Evolutionary conservation across 2,113 vertebrate genomes (phyloP).

Genomic region (human): DNA sequence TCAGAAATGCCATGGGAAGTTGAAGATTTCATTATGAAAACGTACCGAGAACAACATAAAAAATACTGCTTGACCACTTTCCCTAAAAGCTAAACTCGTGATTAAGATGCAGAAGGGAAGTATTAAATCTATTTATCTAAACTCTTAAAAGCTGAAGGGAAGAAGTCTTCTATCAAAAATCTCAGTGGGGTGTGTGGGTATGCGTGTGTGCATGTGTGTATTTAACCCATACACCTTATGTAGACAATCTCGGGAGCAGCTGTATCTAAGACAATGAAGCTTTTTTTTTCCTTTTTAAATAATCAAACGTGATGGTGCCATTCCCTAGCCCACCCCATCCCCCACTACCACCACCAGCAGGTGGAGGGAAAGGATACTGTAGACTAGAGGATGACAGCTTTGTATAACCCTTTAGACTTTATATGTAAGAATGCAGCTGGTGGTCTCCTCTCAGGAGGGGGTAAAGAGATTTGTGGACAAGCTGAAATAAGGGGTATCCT

Average conservation of each 20-base stretch:
- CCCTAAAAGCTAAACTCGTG: conserved; percentile 26
- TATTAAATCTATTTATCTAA: not conserved
- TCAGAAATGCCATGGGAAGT: conserved; percentile 7
- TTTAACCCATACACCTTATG: not conserved
- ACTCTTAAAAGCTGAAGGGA: not conserved
- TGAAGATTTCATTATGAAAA: conserved; percentile 16
- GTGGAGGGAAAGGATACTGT: conserved; percentile 64
- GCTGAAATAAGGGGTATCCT: conserved; percentile 44
- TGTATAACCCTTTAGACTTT: conserved; percentile 45
- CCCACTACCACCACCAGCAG: conserved; percentile 54
- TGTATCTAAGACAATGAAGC: conserved; percentile 27
- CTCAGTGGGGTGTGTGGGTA: not conserved
- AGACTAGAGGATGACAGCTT: conserved; percentile 61
- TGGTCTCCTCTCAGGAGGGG: conserved; percentile 21
- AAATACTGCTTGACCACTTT: conserved; percentile 13
- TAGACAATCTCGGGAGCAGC: not conserved
- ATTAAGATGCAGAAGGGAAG: not conserved
- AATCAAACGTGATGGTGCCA: conserved; percentile 33
- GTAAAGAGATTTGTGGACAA: conserved; percentile 18
- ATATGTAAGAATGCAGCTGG: conserved; percentile 21
- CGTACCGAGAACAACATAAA: not conserved
- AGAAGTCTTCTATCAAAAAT: not conserved
- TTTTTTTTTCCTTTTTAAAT: not conserved
- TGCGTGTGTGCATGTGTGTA: not conserved
- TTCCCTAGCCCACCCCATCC: conserved; percentile 38